A percentile compares a stretch with the other conserved stretches of the same genome.
Evolutionary conservation across 2,888 invertebrate species (phyloP).

Genomic region (Meganola albula): DNA sequence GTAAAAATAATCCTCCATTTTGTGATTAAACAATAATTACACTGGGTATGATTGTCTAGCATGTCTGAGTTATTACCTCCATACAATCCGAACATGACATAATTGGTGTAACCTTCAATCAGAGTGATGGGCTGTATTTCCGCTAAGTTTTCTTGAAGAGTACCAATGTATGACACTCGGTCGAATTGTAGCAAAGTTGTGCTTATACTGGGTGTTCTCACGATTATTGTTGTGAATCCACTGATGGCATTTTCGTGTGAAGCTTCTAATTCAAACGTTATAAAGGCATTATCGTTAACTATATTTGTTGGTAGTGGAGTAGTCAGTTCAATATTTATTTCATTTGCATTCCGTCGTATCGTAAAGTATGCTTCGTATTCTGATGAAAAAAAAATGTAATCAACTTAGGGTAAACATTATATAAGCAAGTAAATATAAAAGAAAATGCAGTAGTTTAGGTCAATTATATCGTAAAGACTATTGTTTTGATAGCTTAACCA

Average conservation of each 20-base stretch:
- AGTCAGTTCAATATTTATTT: background rate
- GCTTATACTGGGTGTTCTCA: constrained; percentile 20
- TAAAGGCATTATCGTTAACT: constrained; percentile 1
- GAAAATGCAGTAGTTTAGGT: too few species aligned
- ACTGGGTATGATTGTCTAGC: background rate
- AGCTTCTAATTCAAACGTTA: constrained; percentile 2
- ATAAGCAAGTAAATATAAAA: too few species aligned
- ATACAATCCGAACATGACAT: constrained; percentile 28
- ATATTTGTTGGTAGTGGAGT: background rate
- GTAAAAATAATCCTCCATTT: too few species aligned
- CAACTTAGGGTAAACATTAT: too few species aligned
- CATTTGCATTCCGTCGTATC: background rate
- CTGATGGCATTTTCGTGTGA: background rate
- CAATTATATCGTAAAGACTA: too few species aligned
- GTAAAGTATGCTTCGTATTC: background rate
- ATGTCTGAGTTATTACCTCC: constrained; percentile 27
- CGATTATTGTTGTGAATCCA: constrained; percentile 2
- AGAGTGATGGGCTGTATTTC: constrained; percentile 30
- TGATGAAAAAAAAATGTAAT: background rate
- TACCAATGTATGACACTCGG: constrained; percentile 14
- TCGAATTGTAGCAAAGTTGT: constrained; percentile 28
- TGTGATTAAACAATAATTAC: background rate
- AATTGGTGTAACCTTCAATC: constrained; percentile 26
- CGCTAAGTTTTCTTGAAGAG: constrained; percentile 20
- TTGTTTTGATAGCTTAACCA: too few species aligned